Percentiles rank a stretch among this genome's conserved stretches.
Conservation (phyloP, 2,113 vertebrate genomes). For the Prionailurus bengalensis region DNA sequence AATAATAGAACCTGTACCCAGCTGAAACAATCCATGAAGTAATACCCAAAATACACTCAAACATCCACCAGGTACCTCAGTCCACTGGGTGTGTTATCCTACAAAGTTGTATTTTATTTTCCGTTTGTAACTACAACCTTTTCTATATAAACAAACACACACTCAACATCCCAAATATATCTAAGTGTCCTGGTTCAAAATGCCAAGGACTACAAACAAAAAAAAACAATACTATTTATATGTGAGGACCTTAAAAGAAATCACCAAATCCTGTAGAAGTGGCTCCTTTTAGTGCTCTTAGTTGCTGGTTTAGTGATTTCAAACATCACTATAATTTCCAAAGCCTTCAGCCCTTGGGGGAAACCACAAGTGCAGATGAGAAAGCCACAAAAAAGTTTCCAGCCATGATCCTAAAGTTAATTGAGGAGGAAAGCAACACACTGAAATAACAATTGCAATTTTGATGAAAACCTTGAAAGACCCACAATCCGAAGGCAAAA, state of each 20-base stretch:
- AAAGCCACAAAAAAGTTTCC: not conserved
- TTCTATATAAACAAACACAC: not conserved
- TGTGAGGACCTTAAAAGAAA: not conserved
- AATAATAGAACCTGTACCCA: not conserved
- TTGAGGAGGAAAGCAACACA: not conserved
- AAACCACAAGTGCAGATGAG: not conserved
- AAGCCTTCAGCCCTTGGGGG: not conserved
- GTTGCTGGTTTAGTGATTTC: not conserved
- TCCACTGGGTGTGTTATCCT: not conserved
- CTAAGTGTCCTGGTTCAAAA: not conserved
- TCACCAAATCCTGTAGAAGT: not conserved
- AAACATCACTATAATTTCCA: not conserved
- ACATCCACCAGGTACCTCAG: not conserved
- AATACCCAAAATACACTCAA: not conserved
- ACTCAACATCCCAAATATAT: conserved; percentile 8
- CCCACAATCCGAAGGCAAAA: not conserved
- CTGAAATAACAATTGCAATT: not conserved
- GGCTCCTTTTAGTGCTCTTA: not conserved
- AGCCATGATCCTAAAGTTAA: not conserved
- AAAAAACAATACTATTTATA: not conserved
- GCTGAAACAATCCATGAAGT: not conserved
- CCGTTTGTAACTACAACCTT: not conserved
- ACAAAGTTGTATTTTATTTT: not conserved
- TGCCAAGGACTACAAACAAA: not conserved
- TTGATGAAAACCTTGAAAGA: conserved; percentile 3